These are phyloP conservation scores for Chaetops frenatus DNA, from an alignment of 2,113 vertebrate genomes.

Conservation along the genomic window DNA sequence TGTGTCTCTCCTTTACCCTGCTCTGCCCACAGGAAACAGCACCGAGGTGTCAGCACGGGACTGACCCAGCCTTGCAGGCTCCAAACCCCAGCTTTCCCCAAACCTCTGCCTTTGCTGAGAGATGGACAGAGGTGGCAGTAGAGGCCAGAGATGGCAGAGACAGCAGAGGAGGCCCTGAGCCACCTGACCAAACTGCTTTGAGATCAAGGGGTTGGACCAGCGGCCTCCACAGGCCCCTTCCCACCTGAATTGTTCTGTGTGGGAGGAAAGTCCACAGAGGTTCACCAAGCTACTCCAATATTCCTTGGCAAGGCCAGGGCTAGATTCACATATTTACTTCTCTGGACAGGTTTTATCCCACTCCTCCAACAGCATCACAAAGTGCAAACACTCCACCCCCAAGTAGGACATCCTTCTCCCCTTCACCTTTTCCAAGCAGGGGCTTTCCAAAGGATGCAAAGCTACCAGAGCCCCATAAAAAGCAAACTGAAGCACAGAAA, in stretches of 20 bases:
- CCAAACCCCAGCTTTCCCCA: not conserved
- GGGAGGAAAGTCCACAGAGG: not conserved
- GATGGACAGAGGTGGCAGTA: not conserved
- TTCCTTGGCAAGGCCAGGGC: not conserved
- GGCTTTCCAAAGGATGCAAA: conserved; percentile 20
- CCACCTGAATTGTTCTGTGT: not conserved
- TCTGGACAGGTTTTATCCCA: not conserved
- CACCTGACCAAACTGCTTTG: not conserved
- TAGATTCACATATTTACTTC: not conserved
- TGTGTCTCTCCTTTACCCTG: not conserved
- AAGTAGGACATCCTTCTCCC: not conserved
- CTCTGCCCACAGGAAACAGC: not conserved
- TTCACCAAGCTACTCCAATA: not conserved
- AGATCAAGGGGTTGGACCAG: not conserved
- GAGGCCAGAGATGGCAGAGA: not conserved
- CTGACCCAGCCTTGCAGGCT: not conserved
- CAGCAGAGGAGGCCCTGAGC: not conserved
- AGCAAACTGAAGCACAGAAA: conserved; percentile 27
- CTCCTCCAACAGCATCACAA: not conserved
- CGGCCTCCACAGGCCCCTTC: not conserved
- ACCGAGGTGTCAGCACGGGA: rapidly evolving
- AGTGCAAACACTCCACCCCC: not conserved
- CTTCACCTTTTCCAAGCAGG: not conserved
- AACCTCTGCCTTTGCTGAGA: not conserved
- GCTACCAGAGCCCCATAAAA: not conserved